Percentiles rank a stretch among this genome's conserved stretches.
Evolutionary conservation across 2,797 vertebrate species (phyloP).

Genomic region (Graptemys geographica): DNA sequence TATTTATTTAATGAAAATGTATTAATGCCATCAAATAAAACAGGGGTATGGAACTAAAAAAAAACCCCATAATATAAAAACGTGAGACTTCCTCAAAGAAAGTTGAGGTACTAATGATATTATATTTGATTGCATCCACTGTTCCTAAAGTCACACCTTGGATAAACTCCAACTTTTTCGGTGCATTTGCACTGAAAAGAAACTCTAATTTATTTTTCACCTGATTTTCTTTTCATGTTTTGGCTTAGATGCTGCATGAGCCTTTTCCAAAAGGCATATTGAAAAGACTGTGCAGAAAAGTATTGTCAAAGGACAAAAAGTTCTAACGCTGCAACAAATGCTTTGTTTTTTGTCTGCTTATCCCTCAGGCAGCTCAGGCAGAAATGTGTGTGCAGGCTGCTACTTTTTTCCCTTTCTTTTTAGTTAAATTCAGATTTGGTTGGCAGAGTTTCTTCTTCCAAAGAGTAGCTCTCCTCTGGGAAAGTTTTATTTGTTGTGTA

Average conservation of each 20-base stretch:
- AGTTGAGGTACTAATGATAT: background rate
- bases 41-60: conserved; percentile 1
- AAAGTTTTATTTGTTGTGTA: background rate
- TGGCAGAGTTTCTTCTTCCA: conserved; percentile 6
- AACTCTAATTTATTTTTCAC: background rate
- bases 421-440: conserved; percentile 40
- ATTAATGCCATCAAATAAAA: conserved; percentile 27
- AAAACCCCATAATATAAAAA: background rate
- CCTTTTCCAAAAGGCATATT: background rate
- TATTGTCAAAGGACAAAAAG: background rate
- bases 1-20: conserved; percentile 14
- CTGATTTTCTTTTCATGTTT: background rate
- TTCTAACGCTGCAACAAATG: background rate
- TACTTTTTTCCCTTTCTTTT: conserved; percentile 20
- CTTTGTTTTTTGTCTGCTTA: background rate
- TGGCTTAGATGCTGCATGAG: background rate
- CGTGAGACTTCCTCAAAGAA: background rate
- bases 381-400: background rate
- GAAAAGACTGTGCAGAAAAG: background rate
- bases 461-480: background rate
- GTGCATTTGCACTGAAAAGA: background rate
- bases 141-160: background rate
- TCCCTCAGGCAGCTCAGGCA: background rate
- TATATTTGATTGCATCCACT: background rate
- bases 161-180: background rate